Evolutionary conservation across 1,140 invertebrate species (phyloP).

Genomic region (Bombus fervidus): DNA sequence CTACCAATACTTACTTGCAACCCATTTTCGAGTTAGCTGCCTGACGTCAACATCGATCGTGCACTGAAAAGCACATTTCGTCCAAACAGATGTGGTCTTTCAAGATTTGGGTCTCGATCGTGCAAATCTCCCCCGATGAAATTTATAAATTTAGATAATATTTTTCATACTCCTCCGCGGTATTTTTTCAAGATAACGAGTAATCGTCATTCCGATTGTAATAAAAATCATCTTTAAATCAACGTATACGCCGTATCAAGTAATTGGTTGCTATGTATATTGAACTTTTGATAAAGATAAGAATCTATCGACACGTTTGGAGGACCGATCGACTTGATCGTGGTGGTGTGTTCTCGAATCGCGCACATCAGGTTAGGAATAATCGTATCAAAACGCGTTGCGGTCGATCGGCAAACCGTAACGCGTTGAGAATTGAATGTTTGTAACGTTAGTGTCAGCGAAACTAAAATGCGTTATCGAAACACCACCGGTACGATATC

Average conservation of each 20-base stretch:
- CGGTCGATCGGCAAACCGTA: constrained; percentile 37
- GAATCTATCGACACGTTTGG: not conserved
- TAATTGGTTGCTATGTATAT: not conserved
- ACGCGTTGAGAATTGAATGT: constrained; percentile 43
- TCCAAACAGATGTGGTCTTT: not conserved
- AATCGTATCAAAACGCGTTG: constrained; percentile 21
- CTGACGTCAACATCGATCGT: constrained; percentile 5
- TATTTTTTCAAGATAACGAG: not conserved
- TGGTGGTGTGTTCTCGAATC: not conserved
- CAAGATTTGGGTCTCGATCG: not conserved
- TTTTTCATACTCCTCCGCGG: not conserved
- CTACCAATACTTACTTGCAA: not conserved
- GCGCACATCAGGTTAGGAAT: not conserved
- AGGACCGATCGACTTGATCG: too few species aligned
- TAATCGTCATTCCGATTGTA: not conserved
- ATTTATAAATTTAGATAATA: not conserved
- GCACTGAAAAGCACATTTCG: not conserved
- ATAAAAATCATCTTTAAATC: not conserved
- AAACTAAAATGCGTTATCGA: constrained; percentile 45
- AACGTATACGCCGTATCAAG: not conserved
- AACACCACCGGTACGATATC: constrained; percentile 29
- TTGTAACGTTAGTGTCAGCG: constrained; percentile 12
- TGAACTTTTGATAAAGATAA: constrained; percentile 12
- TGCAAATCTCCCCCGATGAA: not conserved
- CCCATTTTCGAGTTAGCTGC: constrained; percentile 21